Percentiles rank a stretch among this genome's conserved stretches.
Conservation (phyloP, 1,140 invertebrate species). For the Drosophila repletoides region DNA sequence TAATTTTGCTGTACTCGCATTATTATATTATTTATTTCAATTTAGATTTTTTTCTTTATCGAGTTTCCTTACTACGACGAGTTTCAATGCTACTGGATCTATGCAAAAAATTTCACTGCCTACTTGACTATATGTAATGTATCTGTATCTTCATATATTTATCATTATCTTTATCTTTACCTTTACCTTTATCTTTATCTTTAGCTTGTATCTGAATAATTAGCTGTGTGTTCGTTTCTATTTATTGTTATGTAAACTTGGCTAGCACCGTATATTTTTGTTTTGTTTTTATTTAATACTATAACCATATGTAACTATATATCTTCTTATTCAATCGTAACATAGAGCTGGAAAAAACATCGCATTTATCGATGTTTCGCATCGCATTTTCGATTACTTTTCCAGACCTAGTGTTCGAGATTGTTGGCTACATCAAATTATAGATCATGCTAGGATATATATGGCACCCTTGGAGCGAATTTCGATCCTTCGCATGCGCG, state of each 20-base stretch:
- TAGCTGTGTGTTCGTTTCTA: constrained; percentile 6
- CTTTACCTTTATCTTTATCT: constrained; percentile 5
- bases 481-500: not conserved
- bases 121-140: constrained; percentile 45
- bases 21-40: constrained; percentile 1
- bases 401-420: too few relatives aligned
- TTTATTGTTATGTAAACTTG: constrained; percentile 49
- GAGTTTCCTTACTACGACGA: not conserved
- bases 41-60: not conserved
- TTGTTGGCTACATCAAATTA: constrained; percentile 23
- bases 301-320: constrained; percentile 31
- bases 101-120: constrained; percentile 67
- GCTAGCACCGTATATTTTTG: constrained; percentile 70
- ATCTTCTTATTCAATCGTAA: constrained; percentile 18
- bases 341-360: too few relatives aligned
- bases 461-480: not conserved
- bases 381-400: too few relatives aligned
- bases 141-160: constrained; percentile 1
- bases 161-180: not conserved
- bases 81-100: constrained; percentile 36
- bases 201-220: constrained; percentile 10
- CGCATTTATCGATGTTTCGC: too few relatives aligned
- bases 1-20: constrained; percentile 29
- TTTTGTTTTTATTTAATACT: too few relatives aligned
- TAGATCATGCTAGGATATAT: constrained; percentile 46